phyloP scores from a whole-genome alignment of 2,888 invertebrate species.

The Trachelus stipa region DNA sequence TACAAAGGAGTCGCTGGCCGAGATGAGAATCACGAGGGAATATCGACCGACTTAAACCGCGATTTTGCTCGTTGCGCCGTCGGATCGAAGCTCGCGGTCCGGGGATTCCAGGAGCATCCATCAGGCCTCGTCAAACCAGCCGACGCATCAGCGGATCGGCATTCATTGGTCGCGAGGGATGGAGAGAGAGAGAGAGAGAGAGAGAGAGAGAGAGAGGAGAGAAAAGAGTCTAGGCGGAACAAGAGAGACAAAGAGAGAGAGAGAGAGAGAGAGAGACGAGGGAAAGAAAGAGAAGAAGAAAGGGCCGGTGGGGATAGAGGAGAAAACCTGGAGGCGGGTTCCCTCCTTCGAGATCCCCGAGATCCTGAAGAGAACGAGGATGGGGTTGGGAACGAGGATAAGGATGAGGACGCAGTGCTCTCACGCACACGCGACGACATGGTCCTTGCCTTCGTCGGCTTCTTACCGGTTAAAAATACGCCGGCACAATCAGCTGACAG shows the following conservation, averaged over 20 bases:
- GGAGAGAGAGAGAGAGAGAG: conserved; percentile 10
- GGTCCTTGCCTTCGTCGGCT: conserved; percentile 34
- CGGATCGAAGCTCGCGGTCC: conserved; percentile 39
- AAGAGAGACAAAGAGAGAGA: conserved; percentile 6
- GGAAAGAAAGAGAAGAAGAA: neutral
- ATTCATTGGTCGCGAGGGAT: conserved; percentile 53
- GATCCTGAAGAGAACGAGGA: neutral
- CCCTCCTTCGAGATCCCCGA: conserved; percentile 24
- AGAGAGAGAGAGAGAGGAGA: conserved; percentile 19
- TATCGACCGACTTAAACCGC: conserved; percentile 59
- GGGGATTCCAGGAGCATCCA: conserved; percentile 63
- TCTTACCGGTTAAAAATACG: conserved; percentile 50
- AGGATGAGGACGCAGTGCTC: neutral
- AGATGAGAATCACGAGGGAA: neutral
- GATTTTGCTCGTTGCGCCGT: conserved; percentile 61
- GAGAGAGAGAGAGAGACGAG: too few species aligned
- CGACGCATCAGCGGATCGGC: conserved; percentile 63
- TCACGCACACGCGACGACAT: conserved; percentile 31
- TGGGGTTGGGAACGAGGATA: neutral
- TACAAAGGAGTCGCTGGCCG: neutral
- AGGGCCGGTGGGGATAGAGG: neutral
- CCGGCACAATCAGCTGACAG: conserved; percentile 53
- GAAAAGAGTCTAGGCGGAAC: conserved; percentile 9
- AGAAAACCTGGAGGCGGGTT: conserved; percentile 11
- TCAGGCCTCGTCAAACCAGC: conserved; percentile 67